phyloP scores from a whole-genome alignment of 2,113 vertebrate genomes.

The Gorsachius goisagi region DNA sequence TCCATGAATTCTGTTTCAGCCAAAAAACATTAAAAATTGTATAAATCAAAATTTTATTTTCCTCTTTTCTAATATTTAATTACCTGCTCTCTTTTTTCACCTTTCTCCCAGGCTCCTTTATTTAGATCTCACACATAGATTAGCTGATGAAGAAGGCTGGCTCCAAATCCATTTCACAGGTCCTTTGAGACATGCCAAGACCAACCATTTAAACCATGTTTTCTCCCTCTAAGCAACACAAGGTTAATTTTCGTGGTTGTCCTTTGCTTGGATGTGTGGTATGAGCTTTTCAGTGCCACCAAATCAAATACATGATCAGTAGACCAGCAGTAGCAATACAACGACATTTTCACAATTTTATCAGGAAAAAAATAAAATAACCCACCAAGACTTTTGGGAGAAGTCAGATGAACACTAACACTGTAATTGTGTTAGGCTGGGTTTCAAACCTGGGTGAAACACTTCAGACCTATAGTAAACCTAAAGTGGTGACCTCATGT shows the following conservation, averaged over 20 bases:
- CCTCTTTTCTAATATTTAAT: background rate
- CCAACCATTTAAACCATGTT: background rate
- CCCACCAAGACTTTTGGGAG: background rate
- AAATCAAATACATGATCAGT: background rate
- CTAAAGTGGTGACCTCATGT: background rate
- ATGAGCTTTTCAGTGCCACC: background rate
- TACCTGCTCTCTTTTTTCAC: constrained; percentile 35
- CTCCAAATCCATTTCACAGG: constrained; percentile 14
- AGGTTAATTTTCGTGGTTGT: constrained; percentile 8
- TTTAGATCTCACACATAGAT: constrained; percentile 16
- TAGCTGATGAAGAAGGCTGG: constrained; percentile 33
- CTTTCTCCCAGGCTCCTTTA: constrained; percentile 1
- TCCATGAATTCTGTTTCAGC: background rate
- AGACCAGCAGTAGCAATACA: background rate
- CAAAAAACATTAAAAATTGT: background rate
- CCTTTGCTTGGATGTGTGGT: background rate
- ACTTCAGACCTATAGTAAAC: constrained; percentile 6
- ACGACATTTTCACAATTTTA: background rate
- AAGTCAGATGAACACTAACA: background rate
- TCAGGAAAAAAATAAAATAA: background rate
- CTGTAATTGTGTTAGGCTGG: background rate
- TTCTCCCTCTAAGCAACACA: background rate
- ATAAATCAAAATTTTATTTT: constrained; percentile 42
- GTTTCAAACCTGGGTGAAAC: constrained; percentile 38
- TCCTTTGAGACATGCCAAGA: constrained; percentile 7